Percentiles rank a stretch among this genome's conserved stretches.
These are phyloP conservation scores for Erinaceus europaeus DNA, from an alignment of 2,113 vertebrate genomes.

Conservation along the genomic window DNA sequence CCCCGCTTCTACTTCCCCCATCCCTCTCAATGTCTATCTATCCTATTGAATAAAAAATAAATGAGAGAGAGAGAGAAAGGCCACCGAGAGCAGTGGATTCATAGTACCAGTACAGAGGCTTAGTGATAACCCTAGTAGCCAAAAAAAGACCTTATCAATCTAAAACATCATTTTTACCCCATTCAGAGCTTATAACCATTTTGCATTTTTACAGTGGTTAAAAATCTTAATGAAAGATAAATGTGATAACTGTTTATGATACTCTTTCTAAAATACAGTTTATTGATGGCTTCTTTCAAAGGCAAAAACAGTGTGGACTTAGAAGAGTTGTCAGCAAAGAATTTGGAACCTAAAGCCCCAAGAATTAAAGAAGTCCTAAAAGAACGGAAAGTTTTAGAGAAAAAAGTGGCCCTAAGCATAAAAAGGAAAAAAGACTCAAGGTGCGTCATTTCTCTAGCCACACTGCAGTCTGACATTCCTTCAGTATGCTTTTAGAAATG, in stretches of 20 bases:
- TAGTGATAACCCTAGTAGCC: too few species aligned
- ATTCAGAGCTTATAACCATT: constrained; percentile 18
- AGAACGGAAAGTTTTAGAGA: constrained; percentile 96
- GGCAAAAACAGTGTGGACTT: constrained; percentile 76
- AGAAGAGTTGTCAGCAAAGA: constrained; percentile 78
- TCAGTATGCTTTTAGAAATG: not conserved
- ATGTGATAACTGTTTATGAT: not conserved
- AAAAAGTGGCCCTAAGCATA: constrained; percentile 96
- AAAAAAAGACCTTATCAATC: too few species aligned
- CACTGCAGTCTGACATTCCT: not conserved
- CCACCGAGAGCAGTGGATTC: too few species aligned
- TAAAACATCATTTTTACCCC: constrained; percentile 11
- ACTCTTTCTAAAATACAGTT: constrained; percentile 20
- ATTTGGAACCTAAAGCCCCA: constrained; percentile 77
- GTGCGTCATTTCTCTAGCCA: constrained; percentile 73
- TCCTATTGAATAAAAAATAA: too few species aligned
- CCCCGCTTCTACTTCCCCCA: too few species aligned
- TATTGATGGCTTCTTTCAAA: constrained; percentile 66
- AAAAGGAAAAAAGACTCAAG: constrained; percentile 93
- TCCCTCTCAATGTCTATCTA: too few species aligned
- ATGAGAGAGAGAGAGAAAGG: too few species aligned
- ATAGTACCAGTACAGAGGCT: too few species aligned
- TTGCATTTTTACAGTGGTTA: constrained; percentile 26
- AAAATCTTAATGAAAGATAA: constrained; percentile 35
- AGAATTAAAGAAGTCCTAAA: constrained; percentile 95